Evolutionary conservation across 1,140 invertebrate genomes (phyloP).

Genomic region (Acyrthosiphon pisum): DNA sequence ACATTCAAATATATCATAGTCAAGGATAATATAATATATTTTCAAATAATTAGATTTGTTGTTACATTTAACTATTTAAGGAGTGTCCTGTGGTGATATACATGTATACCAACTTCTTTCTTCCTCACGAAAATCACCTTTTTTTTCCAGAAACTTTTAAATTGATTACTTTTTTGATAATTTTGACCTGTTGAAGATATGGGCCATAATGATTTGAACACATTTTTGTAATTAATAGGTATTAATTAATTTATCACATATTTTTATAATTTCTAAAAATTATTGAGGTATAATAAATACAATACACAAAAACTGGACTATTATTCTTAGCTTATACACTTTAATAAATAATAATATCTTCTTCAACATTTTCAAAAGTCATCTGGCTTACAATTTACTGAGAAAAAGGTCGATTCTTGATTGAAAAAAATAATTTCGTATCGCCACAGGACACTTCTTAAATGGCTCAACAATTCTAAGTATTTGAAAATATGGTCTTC

Average conservation of each 20-base stretch:
- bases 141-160: not conserved
- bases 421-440: not conserved
- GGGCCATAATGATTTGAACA: not conserved
- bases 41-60: not conserved
- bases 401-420: not conserved
- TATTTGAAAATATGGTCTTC: not conserved
- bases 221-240: not conserved
- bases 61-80: not conserved
- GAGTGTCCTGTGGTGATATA: not conserved
- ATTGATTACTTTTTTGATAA: not conserved
- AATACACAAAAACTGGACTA: too few relatives aligned
- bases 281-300: not conserved
- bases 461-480: not conserved
- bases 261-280: not conserved
- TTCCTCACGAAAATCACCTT: not conserved
- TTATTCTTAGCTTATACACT: not conserved
- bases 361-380: not conserved
- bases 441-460: not conserved
- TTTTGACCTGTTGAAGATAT: not conserved
- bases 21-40: not conserved
- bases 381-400: not conserved
- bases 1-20: not conserved
- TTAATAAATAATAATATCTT: not conserved
- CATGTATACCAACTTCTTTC: not conserved
- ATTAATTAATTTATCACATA: not conserved